Conservation (phyloP, 2,888 invertebrate species). For the Tetropium fuscum region DNA sequence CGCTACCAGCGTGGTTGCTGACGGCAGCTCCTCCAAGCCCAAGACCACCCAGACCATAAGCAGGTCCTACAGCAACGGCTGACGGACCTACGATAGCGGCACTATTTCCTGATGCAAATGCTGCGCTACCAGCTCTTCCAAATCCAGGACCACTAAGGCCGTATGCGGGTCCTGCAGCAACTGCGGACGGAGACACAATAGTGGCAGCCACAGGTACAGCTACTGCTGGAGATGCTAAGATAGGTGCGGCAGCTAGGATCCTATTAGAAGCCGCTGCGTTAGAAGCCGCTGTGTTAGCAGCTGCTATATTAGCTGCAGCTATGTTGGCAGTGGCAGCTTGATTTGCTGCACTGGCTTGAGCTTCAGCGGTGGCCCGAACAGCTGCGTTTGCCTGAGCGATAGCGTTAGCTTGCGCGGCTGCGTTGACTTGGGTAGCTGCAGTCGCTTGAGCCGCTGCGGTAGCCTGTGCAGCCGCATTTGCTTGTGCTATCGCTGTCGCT, state of each 20-base stretch:
- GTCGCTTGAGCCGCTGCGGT: conserved; percentile 8
- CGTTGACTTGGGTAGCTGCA: conserved; percentile 15
- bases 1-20: too few relatives aligned
- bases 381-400: conserved; percentile 21
- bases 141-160: conserved; percentile 31
- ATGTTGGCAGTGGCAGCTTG: conserved; percentile 3
- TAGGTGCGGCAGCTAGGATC: background rate
- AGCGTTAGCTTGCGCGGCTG: conserved; percentile 16
- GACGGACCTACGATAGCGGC: too few relatives aligned
- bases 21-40: conserved; percentile 25
- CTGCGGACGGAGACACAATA: background rate
- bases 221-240: conserved; percentile 1
- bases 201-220: background rate
- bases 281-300: background rate
- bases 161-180: background rate
- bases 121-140: too few relatives aligned
- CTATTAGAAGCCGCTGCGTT: conserved; percentile 5
- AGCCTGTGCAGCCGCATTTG: conserved; percentile 9
- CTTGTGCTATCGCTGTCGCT: conserved; percentile 12
- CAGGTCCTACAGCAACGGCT: too few relatives aligned
- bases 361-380: background rate
- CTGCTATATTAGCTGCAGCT: background rate
- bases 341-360: conserved; percentile 8
- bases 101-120: too few relatives aligned
- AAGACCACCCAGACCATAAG: conserved; percentile 38